Conservation (phyloP, 2,797 vertebrate genomes). For the Cuniculus paca region DNA sequence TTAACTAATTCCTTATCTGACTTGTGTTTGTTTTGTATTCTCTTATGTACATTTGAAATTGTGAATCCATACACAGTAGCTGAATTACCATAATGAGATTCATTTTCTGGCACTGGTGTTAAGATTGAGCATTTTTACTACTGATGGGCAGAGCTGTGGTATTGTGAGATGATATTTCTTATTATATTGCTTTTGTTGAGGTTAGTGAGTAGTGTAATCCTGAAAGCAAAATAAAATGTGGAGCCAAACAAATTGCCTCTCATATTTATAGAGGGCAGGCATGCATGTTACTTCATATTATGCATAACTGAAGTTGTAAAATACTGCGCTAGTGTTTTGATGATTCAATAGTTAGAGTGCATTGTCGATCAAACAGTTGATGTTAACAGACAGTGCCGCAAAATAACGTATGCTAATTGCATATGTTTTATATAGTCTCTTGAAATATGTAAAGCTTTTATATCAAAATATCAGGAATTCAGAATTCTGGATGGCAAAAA, state of each 20-base stretch:
- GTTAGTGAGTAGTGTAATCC: constrained; percentile 40
- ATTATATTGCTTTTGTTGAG: constrained; percentile 71
- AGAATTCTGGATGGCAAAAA: constrained; percentile 54
- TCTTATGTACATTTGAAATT: constrained; percentile 61
- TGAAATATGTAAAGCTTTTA: constrained; percentile 59
- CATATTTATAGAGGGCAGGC: constrained; percentile 23
- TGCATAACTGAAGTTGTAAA: constrained; percentile 56
- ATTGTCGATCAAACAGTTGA: constrained; percentile 50
- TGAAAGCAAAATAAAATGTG: constrained; percentile 58
- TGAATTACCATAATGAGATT: constrained; percentile 67
- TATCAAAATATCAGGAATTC: constrained; percentile 46
- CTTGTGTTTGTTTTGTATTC: constrained; percentile 62
- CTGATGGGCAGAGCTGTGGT: constrained; percentile 53
- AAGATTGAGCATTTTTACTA: constrained; percentile 62
- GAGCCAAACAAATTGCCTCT: constrained; percentile 57
- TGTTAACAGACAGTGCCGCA: constrained; percentile 55
- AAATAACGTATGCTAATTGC: constrained; percentile 57
- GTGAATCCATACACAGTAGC: constrained; percentile 9
- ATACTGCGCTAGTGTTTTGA: constrained; percentile 33
- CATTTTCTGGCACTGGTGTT: constrained; percentile 59
- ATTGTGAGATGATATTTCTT: constrained; percentile 70
- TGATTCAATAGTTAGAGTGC: constrained; percentile 65
- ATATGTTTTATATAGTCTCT: constrained; percentile 36
- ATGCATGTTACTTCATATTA: constrained; percentile 67
- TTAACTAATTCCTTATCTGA: constrained; percentile 13